Base-by-base conservation (phyloP, 2,888 invertebrate species). In the Deladenus siricidicola region DNA sequence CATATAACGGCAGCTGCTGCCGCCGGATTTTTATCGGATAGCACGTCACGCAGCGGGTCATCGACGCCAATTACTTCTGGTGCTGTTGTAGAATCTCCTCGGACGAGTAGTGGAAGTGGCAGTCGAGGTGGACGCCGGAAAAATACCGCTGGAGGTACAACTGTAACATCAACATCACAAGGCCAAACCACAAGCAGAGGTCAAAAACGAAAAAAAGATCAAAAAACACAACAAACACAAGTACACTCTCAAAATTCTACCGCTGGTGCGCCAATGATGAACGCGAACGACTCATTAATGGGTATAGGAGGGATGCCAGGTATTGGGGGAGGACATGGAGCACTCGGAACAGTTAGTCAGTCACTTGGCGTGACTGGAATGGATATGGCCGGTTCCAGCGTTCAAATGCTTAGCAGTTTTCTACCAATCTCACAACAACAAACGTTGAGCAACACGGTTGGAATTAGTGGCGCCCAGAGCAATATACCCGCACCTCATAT, bases 131-230 rank as follows among this genome's bases (percentile, higher is more conserved):
- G 60, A 29, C 21, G 60, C 21, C 30, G 60, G 24, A 60, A 60
- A 45, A 59, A 45, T 26, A 28, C 44, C 24, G 23, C 56, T 17
- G 49, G 6, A 8, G 34, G 17, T 23, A 23, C 23, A 19, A 58
- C 44, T 6, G 24, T 30, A 39, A 39, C 39, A 29, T n/a, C 59
- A 45, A 56, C 43, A 26, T 30, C 56, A n/a, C n/a, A n/a, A n/a
- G n/a, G n/a, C n/a, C n/a, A n/a, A 28, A 26, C 29, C 26, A 21
- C 56, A 23, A 26, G 28, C n/a, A 44, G 60, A 26, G 60, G 58
- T 2, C 60, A 59, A 49, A 60, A 60, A 39, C 56, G 57, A 30
- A 60, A 59, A 34, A 60, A 59, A 34, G 49, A 57, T 43, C 17
- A 56, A 1, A 58, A 26, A 10, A 29, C 48, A 23, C 50, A 42